These are phyloP conservation scores for Platichthys stellatus DNA, from an alignment of 2,113 vertebrate species.

Conservation along the genomic window DNA sequence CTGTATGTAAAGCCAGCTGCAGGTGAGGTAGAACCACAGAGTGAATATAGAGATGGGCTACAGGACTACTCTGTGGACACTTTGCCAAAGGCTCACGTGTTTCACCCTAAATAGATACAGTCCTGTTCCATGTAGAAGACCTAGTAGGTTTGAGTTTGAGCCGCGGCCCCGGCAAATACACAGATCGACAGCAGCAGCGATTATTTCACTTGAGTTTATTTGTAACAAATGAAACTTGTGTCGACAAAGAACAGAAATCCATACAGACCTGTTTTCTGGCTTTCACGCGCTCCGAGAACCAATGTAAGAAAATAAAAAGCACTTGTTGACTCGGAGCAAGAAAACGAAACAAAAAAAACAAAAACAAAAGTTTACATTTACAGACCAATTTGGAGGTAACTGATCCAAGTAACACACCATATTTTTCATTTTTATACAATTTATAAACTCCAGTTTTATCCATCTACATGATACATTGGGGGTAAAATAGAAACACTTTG, in stretches of 20 bases:
- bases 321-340: slow-evolving; percentile 94
- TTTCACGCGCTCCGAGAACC: slow-evolving; percentile 89
- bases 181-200: slow-evolving; percentile 28
- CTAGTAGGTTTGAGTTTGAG: too few species aligned
- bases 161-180: background rate
- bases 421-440: slow-evolving; percentile 87
- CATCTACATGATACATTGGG: slow-evolving; percentile 78
- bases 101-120: too few species aligned
- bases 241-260: slow-evolving; percentile 98
- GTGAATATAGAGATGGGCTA: background rate
- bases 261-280: slow-evolving; percentile 92
- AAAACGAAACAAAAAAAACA: background rate
- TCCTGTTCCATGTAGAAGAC: too few species aligned
- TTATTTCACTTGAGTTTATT: slow-evolving; percentile 99
- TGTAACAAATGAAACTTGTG: slow-evolving; percentile 99
- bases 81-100: too few species aligned
- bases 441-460: slow-evolving; percentile 83
- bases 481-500: slow-evolving; percentile 79
- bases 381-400: slow-evolving; percentile 95
- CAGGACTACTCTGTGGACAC: too few species aligned
- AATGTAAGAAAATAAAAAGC: slow-evolving; percentile 99
- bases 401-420: slow-evolving; percentile 93
- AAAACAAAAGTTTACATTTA: slow-evolving; percentile 91
- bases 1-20: too few species aligned
- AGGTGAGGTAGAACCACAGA: background rate